Base-by-base conservation (phyloP, 2,888 invertebrate genomes). In the Lycaena phlaeas region DNA sequence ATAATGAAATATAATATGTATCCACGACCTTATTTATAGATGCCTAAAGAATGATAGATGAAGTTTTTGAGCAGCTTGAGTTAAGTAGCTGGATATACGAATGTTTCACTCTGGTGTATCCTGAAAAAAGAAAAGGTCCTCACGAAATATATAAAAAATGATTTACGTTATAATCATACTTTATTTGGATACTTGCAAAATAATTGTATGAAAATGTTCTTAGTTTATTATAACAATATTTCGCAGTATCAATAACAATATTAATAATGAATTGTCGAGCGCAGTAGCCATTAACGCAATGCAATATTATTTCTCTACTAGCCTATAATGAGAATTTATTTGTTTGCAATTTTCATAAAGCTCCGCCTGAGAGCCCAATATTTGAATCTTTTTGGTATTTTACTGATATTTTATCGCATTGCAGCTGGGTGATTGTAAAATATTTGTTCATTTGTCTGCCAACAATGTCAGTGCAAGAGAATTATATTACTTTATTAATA, bases 291-390 rank as follows among this genome's bases (percentile, higher is more conserved):
- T 72, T 74, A 73, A 65, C 59, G 60, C 62, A 60, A 64, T 65
- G 61, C 63, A 61, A 65, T 68, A 68, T 31, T 40, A 31, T 71
- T 73, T 70, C 70, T 67, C 69, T 64, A 66, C 64, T 62, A 64
- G 58, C 59, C 57, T 58, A 63, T 71, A 76, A 74, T 71, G 68
- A 73, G 67, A 73, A 76, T 75, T 74, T 77, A 74, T 75, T 65
- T 69, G 65, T 68, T 62, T 65, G 59, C 67, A 61, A 68, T 73
- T 76, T 72, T 71, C 70, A 71, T 72, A 71, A 72, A 70, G 65
- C 64, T 60, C 59, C 58, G 59, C 57, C 55, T 54, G 57, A 55
- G 58, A 62, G 61, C 61, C 57, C 58, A 62, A 68, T 68, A 63
- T 57, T 64, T 55, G 54, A 52, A 55, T 57, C 52, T 56, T 61